Base-by-base conservation (phyloP, 2,113 vertebrate species). In the Psettodes erumei region DNA sequence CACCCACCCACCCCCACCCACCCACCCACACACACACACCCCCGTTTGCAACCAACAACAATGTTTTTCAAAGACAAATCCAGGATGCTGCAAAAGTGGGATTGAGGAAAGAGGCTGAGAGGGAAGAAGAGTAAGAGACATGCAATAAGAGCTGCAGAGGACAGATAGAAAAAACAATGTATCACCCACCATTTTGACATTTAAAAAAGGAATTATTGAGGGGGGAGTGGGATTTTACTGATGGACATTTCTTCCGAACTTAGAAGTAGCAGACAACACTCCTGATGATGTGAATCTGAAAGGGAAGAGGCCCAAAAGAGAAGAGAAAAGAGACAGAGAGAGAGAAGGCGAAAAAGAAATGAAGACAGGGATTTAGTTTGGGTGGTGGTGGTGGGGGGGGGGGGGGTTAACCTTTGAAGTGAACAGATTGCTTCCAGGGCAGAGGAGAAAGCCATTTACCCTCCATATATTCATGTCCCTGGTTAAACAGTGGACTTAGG, bases 301-400 rank as follows among this genome's bases (percentile, higher is more conserved):
- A 59, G 4, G 19, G 18, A 68, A 35, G 30, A 42, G 28, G 27
- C 32, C 30, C 10, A 33, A 71, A 75, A 42, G 30, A 77, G 23
- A 56, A 91, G 82, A 90, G 93, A 93, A 90, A 92, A 84, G 86
- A 92, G 85, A 58, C 84, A 58, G 77, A 92, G 91, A 89, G 87
- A 91, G 62, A 42, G 50, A 63, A 59, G 93, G 64, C 35, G 65
- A 66, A 58, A 93, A 93, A 92, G 87, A 92, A 93, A 95, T 93
- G 93, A 94, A 95, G 70, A 82, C 65, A 54, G 61, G 35, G 85
- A 62, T 71, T 71, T 73, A 94, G 68, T 28, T 10, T 84, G n/a
- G 89, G 73, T 74, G 93, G 90, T 87, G 92, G 89, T 47, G 60
- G 30, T 64, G 79, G 78, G 61, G 19, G 43, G 43, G 43, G 8